phyloP scores from a whole-genome alignment of 2,888 invertebrate genomes.

The Pimpla rufipes region DNA sequence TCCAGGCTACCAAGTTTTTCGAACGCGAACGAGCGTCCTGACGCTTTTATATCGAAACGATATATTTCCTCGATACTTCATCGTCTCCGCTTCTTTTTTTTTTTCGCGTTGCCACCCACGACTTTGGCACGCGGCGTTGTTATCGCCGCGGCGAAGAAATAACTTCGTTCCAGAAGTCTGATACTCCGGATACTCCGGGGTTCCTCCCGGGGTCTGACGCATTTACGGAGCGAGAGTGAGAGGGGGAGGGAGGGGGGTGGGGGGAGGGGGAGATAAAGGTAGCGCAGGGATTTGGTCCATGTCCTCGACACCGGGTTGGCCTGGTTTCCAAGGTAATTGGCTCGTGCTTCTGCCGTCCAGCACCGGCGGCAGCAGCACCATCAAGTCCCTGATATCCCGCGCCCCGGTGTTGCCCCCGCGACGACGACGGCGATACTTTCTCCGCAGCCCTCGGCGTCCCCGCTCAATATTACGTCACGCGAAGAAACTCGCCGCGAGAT shows the following conservation, averaged over 20 bases:
- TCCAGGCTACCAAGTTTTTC: too few relatives aligned
- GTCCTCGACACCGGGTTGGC: slow-evolving; percentile 64
- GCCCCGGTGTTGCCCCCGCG: background rate
- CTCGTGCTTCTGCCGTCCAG: slow-evolving; percentile 51
- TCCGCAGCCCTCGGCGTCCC: slow-evolving; percentile 25
- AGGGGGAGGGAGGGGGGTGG: slow-evolving; percentile 17
- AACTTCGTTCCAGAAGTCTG: background rate
- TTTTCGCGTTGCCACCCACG: background rate
- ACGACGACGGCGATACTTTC: slow-evolving; percentile 42
- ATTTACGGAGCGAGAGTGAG: slow-evolving; percentile 21
- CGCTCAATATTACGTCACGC: slow-evolving; percentile 43
- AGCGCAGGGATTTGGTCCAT: slow-evolving; percentile 58
- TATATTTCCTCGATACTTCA: background rate
- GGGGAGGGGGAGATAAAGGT: slow-evolving; percentile 22
- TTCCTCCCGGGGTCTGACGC: background rate
- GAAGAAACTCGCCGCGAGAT: slow-evolving; percentile 8
- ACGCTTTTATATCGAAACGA: background rate
- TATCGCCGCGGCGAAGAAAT: background rate
- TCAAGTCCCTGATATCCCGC: slow-evolving; percentile 28
- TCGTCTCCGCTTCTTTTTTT: background rate
- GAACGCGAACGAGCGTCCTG: too few relatives aligned
- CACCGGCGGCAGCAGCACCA: slow-evolving; percentile 3
- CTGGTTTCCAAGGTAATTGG: slow-evolving; percentile 76
- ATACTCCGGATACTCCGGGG: background rate
- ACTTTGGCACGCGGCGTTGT: background rate